Evolutionary conservation across 2,888 invertebrate species (phyloP).

Genomic region (Gerris lacustris): DNA sequence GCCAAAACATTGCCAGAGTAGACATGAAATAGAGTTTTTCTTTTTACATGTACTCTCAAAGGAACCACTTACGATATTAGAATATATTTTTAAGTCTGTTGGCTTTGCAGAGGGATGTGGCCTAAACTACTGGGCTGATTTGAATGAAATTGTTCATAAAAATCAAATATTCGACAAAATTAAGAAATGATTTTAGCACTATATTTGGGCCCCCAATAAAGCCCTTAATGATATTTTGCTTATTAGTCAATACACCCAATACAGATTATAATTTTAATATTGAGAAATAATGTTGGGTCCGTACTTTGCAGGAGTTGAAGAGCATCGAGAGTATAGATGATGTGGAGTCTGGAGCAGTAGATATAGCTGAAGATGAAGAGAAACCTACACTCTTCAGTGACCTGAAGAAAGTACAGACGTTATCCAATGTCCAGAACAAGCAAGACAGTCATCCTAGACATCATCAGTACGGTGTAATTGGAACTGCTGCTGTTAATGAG

Average conservation of each 20-base stretch:
- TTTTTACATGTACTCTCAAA: too few species aligned
- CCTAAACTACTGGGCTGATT: too few species aligned
- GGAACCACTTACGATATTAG: too few species aligned
- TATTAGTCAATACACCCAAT: background rate
- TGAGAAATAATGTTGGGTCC: background rate
- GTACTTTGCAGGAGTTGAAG: conserved; percentile 3
- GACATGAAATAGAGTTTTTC: too few species aligned
- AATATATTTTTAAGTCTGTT: too few species aligned
- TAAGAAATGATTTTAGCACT: too few species aligned
- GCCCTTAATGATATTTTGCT: background rate
- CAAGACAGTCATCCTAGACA: conserved; percentile 32
- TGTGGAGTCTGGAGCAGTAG: background rate
- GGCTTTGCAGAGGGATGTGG: too few species aligned
- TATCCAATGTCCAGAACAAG: conserved; percentile 31
- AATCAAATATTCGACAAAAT: too few species aligned
- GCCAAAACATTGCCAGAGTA: too few species aligned
- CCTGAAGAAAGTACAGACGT: conserved; percentile 37
- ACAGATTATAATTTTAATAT: background rate
- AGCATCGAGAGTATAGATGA: conserved; percentile 32
- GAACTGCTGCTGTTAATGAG: conserved; percentile 38
- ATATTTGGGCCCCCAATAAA: too few species aligned
- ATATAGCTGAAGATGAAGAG: conserved; percentile 29
- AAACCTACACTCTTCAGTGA: conserved; percentile 41
- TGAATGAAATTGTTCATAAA: too few species aligned
- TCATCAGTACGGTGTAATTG: conserved; percentile 36